Percentiles rank a stretch among this genome's conserved stretches.
Evolutionary conservation across 2,113 vertebrate species (phyloP).

Genomic region (Tachysurus vachellii): DNA sequence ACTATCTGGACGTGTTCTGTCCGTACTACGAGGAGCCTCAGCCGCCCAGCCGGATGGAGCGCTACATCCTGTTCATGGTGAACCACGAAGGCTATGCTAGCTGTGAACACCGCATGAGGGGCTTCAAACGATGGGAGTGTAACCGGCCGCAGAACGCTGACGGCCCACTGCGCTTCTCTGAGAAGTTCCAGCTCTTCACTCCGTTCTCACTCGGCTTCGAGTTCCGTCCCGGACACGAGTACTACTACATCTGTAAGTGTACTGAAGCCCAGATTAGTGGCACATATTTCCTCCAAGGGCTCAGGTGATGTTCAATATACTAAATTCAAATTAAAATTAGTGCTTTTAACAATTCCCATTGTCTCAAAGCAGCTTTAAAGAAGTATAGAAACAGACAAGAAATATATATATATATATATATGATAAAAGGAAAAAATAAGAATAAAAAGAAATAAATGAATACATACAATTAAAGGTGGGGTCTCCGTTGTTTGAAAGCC

Average conservation of each 20-base stretch:
- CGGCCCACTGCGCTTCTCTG: constrained; percentile 92
- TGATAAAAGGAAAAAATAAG: too few species aligned
- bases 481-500: too few species aligned
- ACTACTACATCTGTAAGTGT: constrained; percentile 95
- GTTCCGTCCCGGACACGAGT: constrained; percentile 93
- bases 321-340: too few species aligned
- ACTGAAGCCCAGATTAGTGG: neutral
- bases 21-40: constrained; percentile 88
- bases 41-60: constrained; percentile 86
- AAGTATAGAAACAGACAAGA: too few species aligned
- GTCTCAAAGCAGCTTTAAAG: too few species aligned
- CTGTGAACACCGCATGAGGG: constrained; percentile 91
- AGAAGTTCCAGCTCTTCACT: constrained; percentile 98
- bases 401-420: too few species aligned
- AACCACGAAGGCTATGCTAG: constrained; percentile 87
- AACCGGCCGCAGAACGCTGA: constrained; percentile 88
- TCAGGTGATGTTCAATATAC: neutral
- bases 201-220: constrained; percentile 97
- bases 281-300: neutral
- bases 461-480: too few species aligned
- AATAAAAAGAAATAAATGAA: too few species aligned
- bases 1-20: constrained; percentile 98
- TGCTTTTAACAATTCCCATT: too few species aligned
- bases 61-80: constrained; percentile 95
- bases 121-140: constrained; percentile 97